Conservation (phyloP, 2,888 invertebrate species). For the Drosophila paracracens region DNA sequence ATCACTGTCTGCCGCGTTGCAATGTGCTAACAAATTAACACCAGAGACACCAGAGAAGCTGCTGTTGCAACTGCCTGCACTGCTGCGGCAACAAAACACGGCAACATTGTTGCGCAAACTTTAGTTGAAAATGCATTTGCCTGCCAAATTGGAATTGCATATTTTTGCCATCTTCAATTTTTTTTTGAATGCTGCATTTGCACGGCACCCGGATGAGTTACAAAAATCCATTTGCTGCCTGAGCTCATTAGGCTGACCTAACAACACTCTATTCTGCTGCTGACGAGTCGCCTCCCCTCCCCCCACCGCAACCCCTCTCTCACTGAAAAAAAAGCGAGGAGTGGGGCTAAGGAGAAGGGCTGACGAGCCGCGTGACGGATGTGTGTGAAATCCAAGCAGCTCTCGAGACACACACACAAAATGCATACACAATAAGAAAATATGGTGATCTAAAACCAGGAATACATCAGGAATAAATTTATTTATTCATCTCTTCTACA, state of each 20-base stretch:
- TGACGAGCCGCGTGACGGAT: slow-evolving; percentile 56
- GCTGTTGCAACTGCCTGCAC: slow-evolving; percentile 12
- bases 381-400: slow-evolving; percentile 58
- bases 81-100: slow-evolving; percentile 68
- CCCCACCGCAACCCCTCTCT: not conserved
- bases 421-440: not conserved
- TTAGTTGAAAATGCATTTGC: slow-evolving; percentile 66
- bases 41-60: slow-evolving; percentile 35
- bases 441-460: not conserved
- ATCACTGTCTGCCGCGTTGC: slow-evolving; percentile 74
- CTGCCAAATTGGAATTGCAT: slow-evolving; percentile 66
- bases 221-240: slow-evolving; percentile 75
- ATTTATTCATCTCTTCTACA: not conserved
- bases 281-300: slow-evolving; percentile 22
- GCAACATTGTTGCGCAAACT: slow-evolving; percentile 65
- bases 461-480: not conserved
- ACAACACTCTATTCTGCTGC: slow-evolving; percentile 9
- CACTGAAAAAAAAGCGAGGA: not conserved
- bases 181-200: slow-evolving; percentile 44
- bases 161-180: slow-evolving; percentile 43
- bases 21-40: slow-evolving; percentile 79
- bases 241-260: slow-evolving; percentile 71
- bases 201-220: slow-evolving; percentile 69
- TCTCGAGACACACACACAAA: slow-evolving; percentile 17
- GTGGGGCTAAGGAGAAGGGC: slow-evolving; percentile 15